Evolutionary conservation across 2,888 invertebrate species (phyloP).

Genomic region (Quadroppia sp.): DNA sequence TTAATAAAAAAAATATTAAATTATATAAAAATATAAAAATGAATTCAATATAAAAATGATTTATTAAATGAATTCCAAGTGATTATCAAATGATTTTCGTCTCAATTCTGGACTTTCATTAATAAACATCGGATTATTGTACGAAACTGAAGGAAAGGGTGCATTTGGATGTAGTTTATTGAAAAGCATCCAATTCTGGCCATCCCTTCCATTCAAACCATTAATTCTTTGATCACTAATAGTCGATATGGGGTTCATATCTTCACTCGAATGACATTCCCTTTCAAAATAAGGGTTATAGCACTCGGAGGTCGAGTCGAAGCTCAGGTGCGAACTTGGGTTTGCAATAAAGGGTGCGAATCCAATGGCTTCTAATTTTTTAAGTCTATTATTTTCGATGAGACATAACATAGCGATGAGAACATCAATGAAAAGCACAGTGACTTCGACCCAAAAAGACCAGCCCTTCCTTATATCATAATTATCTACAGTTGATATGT

Average conservation of each 20-base stretch:
- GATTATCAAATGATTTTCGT: background rate
- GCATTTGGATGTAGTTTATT: background rate
- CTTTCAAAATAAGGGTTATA: constrained; percentile 8
- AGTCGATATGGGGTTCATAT: background rate
- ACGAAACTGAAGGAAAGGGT: constrained; percentile 2
- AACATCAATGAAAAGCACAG: background rate
- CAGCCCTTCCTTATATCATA: background rate
- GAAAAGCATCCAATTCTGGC: background rate
- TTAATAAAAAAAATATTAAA: too few species aligned
- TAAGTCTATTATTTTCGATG: constrained; percentile 4
- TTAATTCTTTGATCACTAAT: constrained; percentile 8
- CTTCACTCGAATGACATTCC: background rate
- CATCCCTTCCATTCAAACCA: background rate
- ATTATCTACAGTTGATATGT: background rate
- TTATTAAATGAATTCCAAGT: constrained; percentile 12
- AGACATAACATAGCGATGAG: background rate
- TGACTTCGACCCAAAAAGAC: constrained; percentile 12
- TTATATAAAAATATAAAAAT: too few species aligned
- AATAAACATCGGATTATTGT: constrained; percentile 27
- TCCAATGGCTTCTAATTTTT: constrained; percentile 8
- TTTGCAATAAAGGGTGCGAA: background rate
- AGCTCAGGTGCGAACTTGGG: background rate
- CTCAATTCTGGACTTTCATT: constrained; percentile 14
- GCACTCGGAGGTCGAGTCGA: background rate
- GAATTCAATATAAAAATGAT: too few species aligned